Percentiles rank a stretch among this genome's conserved stretches.
Evolutionary conservation across 2,113 vertebrate genomes (phyloP).

Genomic region (Heliornis fulica): DNA sequence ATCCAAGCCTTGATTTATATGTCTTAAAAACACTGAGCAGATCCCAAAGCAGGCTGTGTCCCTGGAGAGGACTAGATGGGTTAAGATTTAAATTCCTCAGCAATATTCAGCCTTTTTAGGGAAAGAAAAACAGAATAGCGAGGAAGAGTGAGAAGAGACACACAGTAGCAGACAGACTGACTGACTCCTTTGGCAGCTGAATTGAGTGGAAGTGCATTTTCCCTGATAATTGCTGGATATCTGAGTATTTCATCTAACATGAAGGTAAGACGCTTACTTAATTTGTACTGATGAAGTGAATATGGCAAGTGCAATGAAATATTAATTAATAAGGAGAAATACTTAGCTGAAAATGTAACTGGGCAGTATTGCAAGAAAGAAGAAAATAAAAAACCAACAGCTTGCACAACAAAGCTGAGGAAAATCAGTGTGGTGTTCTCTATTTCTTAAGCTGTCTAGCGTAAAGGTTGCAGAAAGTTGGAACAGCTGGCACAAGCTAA

Average conservation of each 20-base stretch:
- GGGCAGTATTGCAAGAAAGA: not conserved
- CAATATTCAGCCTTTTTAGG: conserved; percentile 2
- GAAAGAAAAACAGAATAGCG: not conserved
- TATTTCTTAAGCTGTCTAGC: not conserved
- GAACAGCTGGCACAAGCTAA: not conserved
- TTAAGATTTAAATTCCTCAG: conserved; percentile 35
- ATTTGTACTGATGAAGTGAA: conserved; percentile 11
- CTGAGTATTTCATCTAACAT: conserved; percentile 48
- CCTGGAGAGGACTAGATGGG: conserved; percentile 13
- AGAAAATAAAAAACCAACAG: not conserved
- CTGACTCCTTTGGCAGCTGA: conserved; percentile 14
- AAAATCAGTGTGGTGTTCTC: not conserved
- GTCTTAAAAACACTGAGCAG: conserved; percentile 21
- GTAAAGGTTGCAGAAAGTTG: not conserved
- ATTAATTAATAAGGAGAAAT: not conserved
- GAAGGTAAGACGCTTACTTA: conserved; percentile 72
- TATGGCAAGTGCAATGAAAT: conserved; percentile 15
- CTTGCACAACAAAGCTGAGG: not conserved
- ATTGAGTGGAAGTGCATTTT: not conserved
- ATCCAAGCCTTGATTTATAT: conserved; percentile 26
- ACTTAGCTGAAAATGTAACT: not conserved
- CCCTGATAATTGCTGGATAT: conserved; percentile 7
- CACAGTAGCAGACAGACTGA: not conserved
- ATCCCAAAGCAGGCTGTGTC: conserved; percentile 4
- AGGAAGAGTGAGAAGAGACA: not conserved